These are phyloP conservation scores for Piliocolobus tephrosceles DNA, from an alignment of 2,113 vertebrate species.

Conservation along the genomic window DNA sequence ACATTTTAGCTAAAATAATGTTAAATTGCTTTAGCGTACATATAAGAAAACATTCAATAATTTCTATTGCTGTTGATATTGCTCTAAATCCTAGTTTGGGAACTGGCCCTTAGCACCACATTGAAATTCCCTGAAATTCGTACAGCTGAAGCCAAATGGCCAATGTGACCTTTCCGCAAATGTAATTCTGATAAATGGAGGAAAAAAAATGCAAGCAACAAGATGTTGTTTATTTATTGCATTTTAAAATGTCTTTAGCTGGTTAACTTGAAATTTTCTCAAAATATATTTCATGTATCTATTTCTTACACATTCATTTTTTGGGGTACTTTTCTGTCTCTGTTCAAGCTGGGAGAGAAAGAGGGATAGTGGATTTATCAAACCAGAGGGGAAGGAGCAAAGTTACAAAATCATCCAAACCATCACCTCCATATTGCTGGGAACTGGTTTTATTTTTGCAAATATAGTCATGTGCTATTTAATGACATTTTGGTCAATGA, in stretches of 20 bases:
- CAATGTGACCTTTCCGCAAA: not conserved
- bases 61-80: not conserved
- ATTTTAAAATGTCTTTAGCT: conserved; percentile 15
- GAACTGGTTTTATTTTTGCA: not conserved
- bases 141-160: not conserved
- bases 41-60: not conserved
- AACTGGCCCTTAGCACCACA: not conserved
- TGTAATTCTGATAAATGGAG: conserved; percentile 1
- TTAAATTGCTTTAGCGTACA: not conserved
- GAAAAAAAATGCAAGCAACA: not conserved
- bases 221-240: not conserved
- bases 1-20: not conserved
- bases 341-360: not conserved
- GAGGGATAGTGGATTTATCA: not conserved
- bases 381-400: not conserved
- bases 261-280: not conserved
- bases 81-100: not conserved
- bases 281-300: not conserved
- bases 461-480: not conserved
- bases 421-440: not conserved
- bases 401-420: not conserved
- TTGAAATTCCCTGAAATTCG: conserved; percentile 29
- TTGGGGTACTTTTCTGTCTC: not conserved
- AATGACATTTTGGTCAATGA: too few relatives aligned
- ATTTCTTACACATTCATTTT: not conserved